Conservation (phyloP, 2,113 vertebrate genomes). For the Amazona guildingii region DNA sequence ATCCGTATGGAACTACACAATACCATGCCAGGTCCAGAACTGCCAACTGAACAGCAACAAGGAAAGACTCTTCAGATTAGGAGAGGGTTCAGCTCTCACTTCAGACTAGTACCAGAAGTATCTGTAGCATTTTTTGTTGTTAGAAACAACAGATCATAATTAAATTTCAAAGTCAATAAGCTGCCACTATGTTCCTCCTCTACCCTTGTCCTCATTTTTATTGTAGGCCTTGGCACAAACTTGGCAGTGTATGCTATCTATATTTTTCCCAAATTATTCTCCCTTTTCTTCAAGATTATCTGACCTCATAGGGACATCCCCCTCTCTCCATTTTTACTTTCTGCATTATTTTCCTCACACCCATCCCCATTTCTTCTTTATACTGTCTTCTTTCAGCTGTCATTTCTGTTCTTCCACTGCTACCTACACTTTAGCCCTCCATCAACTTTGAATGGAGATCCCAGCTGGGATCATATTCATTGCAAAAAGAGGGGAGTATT, state of each 20-base stretch:
- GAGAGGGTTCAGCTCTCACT: background rate
- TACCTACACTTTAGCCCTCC: background rate
- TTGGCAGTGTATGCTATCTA: background rate
- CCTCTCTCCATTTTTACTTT: background rate
- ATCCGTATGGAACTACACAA: background rate
- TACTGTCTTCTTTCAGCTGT: background rate
- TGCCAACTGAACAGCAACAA: background rate
- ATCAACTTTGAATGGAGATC: background rate
- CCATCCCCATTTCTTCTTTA: background rate
- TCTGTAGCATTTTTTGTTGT: background rate
- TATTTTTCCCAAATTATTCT: background rate
- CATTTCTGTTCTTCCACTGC: background rate
- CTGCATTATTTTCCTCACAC: background rate
- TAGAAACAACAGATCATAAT: constrained; percentile 8
- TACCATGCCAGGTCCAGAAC: background rate
- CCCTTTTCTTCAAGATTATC: background rate
- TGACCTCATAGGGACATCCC: background rate
- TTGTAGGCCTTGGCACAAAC: background rate
- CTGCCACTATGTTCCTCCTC: background rate
- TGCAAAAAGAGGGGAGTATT: fast-evolving
- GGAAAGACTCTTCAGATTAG: background rate
- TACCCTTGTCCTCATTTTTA: background rate
- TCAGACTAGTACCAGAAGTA: background rate
- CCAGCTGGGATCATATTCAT: fast-evolving
- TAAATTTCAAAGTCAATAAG: constrained; percentile 32